Evolutionary conservation across 2,113 vertebrate genomes (phyloP), one percentile per base, ranked within the genome.

Genomic region (Python bivittatus): DNA sequence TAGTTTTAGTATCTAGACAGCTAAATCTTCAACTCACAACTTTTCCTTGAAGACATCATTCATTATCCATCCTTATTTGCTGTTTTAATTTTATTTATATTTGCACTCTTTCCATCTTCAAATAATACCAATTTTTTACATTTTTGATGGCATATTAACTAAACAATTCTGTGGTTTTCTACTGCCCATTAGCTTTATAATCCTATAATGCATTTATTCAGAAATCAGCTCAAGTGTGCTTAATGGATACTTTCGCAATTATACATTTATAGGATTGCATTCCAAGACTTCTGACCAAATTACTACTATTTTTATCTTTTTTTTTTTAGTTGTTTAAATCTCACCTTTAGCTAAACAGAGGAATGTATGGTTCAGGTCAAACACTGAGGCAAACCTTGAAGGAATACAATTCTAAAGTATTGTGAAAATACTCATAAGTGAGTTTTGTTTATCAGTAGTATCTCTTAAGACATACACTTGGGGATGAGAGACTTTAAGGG

Each of bases 251-350:
- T 33, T 33, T 72, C n/a, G 20, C 33, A 22, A 2, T 72, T 72
- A 79, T 42, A 8, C 20, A 79, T 58, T 3, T 84, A 42, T 84
- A 58, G 54, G 25, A 58, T 58, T 29, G 68, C 25, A 44, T 54
- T 38, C 22, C 83, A 60, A 86, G 17, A 33, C 8, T 92, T 4
- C 56, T 91, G 38, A 12, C 17, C 1, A 72, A 94, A 92, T 44
- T 23, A 17, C 0, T 0, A 0, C 5, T 92, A 72, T 91, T 54
- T 94, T 54, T 13, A 6, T 1, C 0, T 0, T 57, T 90, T 88
- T 25, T 13, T 38, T 79, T 79, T 22, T 79, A 79, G 25, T 86
- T 83, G 38, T 57, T 23, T 92, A 61, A 72, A 72, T 91, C 60
- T 72, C 52, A 91, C 56, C 44, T 91, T 86, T 61, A 79, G n/a